Conservation (phyloP, 1,140 invertebrate genomes). For the Aricia agestis region DNA sequence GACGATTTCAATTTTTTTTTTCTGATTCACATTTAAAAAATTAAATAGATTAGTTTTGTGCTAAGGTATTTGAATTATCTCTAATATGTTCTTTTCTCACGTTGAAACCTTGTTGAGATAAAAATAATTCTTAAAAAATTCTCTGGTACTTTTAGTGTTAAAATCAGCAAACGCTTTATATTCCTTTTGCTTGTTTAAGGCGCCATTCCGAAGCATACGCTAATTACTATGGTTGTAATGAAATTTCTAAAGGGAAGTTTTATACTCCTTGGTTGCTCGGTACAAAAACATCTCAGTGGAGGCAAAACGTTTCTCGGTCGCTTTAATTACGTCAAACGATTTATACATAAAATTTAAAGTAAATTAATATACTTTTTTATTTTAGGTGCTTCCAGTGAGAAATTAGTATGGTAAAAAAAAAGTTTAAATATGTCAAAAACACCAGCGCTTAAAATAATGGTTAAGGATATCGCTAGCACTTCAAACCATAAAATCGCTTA, state of each 20-base stretch:
- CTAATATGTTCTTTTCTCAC: not conserved
- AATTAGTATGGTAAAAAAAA: not conserved
- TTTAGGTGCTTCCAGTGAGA: too few relatives aligned
- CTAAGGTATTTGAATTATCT: too few relatives aligned
- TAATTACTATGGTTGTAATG: constrained; percentile 13
- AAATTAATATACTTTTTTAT: too few relatives aligned
- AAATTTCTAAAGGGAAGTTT: constrained; percentile 15
- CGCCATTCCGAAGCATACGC: constrained; percentile 4
- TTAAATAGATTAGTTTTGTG: too few relatives aligned
- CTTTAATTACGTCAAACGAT: constrained; percentile 12
- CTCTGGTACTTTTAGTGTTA: constrained; percentile 6
- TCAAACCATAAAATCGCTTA: constrained; percentile 10
- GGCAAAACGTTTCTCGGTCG: constrained; percentile 7
- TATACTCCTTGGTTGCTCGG: constrained; percentile 6
- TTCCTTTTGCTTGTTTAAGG: not conserved
- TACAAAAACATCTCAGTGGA: constrained; percentile 8
- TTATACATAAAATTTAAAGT: not conserved
- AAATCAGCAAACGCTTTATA: constrained; percentile 4
- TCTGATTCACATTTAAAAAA: too few relatives aligned
- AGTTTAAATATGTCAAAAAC: not conserved
- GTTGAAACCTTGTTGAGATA: not conserved
- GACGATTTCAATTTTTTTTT: too few relatives aligned
- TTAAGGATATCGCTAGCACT: constrained; percentile 6
- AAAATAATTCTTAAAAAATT: not conserved
- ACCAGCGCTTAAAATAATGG: not conserved